Base-by-base conservation (phyloP, 2,888 invertebrate species). In the Tetheella fluctuosa region DNA sequence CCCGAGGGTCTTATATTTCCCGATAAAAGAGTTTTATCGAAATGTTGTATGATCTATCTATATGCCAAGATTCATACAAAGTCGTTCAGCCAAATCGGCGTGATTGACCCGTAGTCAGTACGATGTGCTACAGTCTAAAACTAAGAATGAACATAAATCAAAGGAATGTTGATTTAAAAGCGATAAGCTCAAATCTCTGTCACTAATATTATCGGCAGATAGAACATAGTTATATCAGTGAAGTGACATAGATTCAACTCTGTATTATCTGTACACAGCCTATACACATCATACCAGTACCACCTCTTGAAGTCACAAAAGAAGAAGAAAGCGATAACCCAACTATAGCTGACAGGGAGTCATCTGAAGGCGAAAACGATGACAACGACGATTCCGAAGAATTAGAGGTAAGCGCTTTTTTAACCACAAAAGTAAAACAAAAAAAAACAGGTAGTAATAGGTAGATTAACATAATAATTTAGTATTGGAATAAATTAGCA, bases 311-410 rank as follows among this genome's bases (percentile, higher is more conserved):
- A 62, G 60, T 63, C 34, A 63, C 68, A 23, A 83, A 77, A 68
- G 84, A 86, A 28, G 86, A 86, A 25, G 84, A 85, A 23, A 83
- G 77, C 67, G 83, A 85, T 61, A 74, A 72, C 57, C 71, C 86
- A 67, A 81, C 82, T 54, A 88, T 84, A 28, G 83, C 84, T 57
- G 94, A 94, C 63, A 87, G 90, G 68, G 94, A 94, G 66, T 91
- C 94, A 55, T 91, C 94, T 54, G 95, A 95, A 65, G 93, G 93
- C 55, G 95, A 94, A 78, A 94, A 94, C 77, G 95, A 95, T 64
- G 95, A 94, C 30, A 95, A 94, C 69, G 95, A 94, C 60, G 96
- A 95, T 71, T 95, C 95, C 55, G 96, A 96, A 67, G 94, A 94
- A 73, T 89, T 95, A 68, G 95, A 95, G 90, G 95, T 95, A 89